Conservation (phyloP, 2,113 vertebrate genomes). For the Lophochroa leadbeateri region DNA sequence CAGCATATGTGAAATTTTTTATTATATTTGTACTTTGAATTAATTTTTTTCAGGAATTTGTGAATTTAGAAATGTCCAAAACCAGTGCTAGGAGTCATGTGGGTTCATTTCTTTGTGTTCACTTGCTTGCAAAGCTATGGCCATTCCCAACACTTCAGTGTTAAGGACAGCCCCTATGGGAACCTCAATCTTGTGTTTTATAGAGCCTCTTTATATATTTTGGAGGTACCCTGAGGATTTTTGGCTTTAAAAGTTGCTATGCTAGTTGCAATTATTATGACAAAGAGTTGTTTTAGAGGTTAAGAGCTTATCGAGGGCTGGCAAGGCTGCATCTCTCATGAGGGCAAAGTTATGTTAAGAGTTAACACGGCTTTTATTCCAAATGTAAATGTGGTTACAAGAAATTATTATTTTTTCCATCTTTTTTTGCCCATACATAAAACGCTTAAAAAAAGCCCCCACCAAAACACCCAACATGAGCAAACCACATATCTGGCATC, state of each 20-base stretch:
- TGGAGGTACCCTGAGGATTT: slow-evolving; percentile 22
- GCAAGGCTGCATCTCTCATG: slow-evolving; percentile 7
- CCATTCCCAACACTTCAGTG: rapidly evolving
- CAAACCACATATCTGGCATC: slow-evolving; percentile 64
- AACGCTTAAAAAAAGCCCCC: neutral
- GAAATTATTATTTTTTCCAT: slow-evolving; percentile 52
- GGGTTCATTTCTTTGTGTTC: neutral
- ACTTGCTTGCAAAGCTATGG: neutral
- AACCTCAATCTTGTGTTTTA: neutral
- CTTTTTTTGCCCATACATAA: slow-evolving; percentile 53
- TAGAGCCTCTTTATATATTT: slow-evolving; percentile 10
- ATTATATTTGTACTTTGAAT: neutral
- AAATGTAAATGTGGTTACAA: slow-evolving; percentile 42
- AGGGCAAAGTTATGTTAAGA: slow-evolving; percentile 55
- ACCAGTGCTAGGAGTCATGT: neutral
- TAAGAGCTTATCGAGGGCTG: slow-evolving; percentile 32
- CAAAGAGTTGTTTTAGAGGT: slow-evolving; percentile 33
- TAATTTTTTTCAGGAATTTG: neutral
- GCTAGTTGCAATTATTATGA: slow-evolving; percentile 33
- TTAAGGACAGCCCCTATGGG: neutral
- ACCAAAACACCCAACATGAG: neutral
- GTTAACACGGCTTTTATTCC: slow-evolving; percentile 59
- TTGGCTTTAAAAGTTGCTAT: slow-evolving; percentile 30
- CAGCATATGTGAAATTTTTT: neutral
- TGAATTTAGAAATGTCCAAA: neutral